phyloP scores from a whole-genome alignment of 2,797 vertebrate genomes.

The Neostethus bicornis region DNA sequence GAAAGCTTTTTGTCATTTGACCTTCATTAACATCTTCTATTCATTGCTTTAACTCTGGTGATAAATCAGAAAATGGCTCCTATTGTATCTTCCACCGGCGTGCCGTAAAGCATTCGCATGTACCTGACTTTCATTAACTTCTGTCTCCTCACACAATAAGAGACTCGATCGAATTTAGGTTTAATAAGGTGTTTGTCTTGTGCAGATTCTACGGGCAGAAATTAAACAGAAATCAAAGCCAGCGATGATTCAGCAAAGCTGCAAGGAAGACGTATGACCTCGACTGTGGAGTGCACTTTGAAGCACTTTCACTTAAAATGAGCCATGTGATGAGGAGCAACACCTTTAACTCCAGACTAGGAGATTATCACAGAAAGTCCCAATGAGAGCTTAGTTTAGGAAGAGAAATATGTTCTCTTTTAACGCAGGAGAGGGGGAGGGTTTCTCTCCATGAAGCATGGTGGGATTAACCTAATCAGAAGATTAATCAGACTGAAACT shows the following conservation, averaged over 20 bases:
- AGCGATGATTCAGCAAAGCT: slow-evolving; percentile 2
- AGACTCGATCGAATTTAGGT: slow-evolving; percentile 36
- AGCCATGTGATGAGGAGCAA: slow-evolving; percentile 24
- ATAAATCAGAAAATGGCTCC: slow-evolving; percentile 71
- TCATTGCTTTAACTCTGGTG: slow-evolving; percentile 56
- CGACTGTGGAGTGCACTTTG: slow-evolving; percentile 10
- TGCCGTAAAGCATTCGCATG: slow-evolving; percentile 38
- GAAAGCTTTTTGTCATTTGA: slow-evolving; percentile 64
- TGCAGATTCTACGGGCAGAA: slow-evolving; percentile 19
- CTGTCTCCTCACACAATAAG: slow-evolving; percentile 63
- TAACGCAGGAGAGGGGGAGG: slow-evolving; percentile 31
- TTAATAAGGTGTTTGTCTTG: slow-evolving; percentile 44
- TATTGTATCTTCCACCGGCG: slow-evolving; percentile 59
- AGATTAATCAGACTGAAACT: slow-evolving; percentile 78
- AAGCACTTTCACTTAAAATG: slow-evolving; percentile 22
- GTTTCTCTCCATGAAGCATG: slow-evolving; percentile 55
- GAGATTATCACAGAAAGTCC: slow-evolving; percentile 38
- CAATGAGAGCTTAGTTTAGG: slow-evolving; percentile 9
- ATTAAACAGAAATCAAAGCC: slow-evolving; percentile 42
- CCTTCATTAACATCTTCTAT: slow-evolving; percentile 77
- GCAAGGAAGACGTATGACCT: slow-evolving; percentile 6
- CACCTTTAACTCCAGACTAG: slow-evolving; percentile 32
- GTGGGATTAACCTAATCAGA: slow-evolving; percentile 80
- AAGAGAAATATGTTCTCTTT: slow-evolving; percentile 18
- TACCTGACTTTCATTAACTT: slow-evolving; percentile 68